Percentiles rank a stretch among this genome's conserved stretches.
Evolutionary conservation across 2,113 vertebrate genomes (phyloP).

Genomic region (Amazona guildingii): DNA sequence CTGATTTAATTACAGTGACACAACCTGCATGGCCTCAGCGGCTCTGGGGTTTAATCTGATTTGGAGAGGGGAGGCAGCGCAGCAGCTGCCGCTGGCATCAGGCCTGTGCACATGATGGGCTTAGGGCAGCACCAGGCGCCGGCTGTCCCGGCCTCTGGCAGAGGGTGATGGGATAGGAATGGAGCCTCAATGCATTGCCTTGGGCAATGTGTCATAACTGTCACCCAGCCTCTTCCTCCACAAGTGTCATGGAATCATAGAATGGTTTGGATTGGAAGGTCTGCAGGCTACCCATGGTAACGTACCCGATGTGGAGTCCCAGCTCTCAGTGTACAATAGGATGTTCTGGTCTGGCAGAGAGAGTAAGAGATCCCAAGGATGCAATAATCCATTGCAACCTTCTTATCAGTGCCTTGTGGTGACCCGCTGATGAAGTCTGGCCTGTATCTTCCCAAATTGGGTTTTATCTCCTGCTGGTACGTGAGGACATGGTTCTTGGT

Average conservation of each 20-base stretch:
- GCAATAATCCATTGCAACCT: too few species aligned
- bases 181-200: background rate
- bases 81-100: background rate
- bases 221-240: background rate
- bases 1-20: slow-evolving; percentile 42
- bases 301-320: background rate
- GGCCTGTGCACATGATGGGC: slow-evolving; percentile 20
- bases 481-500: background rate
- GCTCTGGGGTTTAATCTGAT: slow-evolving; percentile 50
- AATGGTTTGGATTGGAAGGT: background rate
- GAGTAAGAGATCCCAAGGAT: background rate
- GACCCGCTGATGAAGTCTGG: background rate
- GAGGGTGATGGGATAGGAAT: background rate
- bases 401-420: background rate
- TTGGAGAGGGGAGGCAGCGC: background rate
- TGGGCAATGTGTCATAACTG: background rate
- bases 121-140: slow-evolving; percentile 48
- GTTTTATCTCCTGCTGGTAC: background rate
- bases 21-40: background rate
- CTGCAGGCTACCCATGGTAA: background rate
- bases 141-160: background rate
- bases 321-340: background rate
- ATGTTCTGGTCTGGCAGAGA: background rate
- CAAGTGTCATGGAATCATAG: background rate
- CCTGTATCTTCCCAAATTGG: background rate